Percentiles rank a stretch among this genome's conserved stretches.
These are phyloP conservation scores for Paratrypauchen microcephalus DNA, from an alignment of 2,797 vertebrate genomes.

Conservation along the genomic window DNA sequence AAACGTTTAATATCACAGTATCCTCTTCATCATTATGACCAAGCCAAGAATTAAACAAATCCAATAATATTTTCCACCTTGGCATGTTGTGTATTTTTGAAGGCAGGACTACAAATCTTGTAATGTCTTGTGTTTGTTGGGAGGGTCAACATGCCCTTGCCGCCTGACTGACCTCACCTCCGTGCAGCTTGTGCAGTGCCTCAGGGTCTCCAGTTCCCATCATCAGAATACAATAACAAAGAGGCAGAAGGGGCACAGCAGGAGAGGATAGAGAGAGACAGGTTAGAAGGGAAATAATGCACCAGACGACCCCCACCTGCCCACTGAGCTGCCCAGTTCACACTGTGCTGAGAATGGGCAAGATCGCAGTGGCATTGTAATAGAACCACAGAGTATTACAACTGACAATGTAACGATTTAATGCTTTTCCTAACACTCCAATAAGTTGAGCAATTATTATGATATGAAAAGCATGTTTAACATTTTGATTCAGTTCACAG, in stretches of 20 bases:
- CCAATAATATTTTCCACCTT: neutral
- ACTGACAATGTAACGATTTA: neutral
- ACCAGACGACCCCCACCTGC: constrained; percentile 7
- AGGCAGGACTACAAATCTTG: constrained; percentile 51
- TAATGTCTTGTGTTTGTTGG: constrained; percentile 45
- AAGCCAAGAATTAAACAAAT: no score
- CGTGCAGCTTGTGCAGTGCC: constrained; percentile 7
- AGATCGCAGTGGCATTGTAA: neutral
- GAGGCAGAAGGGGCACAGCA: constrained; percentile 22
- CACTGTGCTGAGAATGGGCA: constrained; percentile 1
- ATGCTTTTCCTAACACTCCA: neutral
- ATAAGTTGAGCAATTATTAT: neutral
- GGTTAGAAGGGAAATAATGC: constrained; percentile 2
- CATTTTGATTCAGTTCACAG: neutral
- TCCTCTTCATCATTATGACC: no score
- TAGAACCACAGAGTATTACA: neutral
- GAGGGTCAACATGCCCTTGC: constrained; percentile 65
- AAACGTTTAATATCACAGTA: neutral
- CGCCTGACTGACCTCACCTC: constrained; percentile 49
- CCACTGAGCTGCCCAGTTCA: neutral
- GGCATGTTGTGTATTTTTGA: neutral
- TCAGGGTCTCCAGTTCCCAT: constrained; percentile 14
- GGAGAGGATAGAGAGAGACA: constrained; percentile 21
- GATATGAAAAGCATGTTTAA: no score
- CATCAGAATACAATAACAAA: constrained; percentile 16